Percentiles rank a stretch among this genome's conserved stretches.
These are phyloP conservation scores for Bubo scandiacus DNA, from an alignment of 2,113 vertebrate species.

Conservation along the genomic window DNA sequence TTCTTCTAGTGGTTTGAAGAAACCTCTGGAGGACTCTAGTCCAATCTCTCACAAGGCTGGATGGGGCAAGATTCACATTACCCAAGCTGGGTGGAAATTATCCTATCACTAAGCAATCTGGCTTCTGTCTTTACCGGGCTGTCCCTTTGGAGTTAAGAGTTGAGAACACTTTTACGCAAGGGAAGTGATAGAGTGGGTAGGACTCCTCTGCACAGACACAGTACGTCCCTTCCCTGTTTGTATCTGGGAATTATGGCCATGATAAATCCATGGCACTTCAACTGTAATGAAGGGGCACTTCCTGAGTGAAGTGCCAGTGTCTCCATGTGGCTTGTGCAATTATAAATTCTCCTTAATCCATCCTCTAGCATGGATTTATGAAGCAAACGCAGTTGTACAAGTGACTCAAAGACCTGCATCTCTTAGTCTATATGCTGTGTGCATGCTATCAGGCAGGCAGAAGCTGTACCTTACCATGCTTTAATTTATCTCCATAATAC, in stretches of 20 bases:
- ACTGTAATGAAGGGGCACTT: background rate
- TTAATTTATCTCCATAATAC: background rate
- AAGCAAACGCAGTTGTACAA: background rate
- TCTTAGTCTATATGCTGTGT: background rate
- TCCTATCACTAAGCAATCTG: too few species aligned
- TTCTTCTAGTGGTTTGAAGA: background rate
- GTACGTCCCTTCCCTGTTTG: background rate
- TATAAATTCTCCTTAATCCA: background rate
- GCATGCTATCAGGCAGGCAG: background rate
- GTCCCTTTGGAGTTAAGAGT: background rate
- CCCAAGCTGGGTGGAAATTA: background rate
- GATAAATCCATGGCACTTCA: background rate
- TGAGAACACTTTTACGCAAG: background rate
- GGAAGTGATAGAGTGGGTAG: background rate
- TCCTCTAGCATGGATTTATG: background rate
- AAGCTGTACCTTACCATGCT: background rate
- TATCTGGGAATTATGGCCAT: background rate
- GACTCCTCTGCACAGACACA: background rate
- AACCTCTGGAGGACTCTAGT: background rate
- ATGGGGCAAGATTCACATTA: background rate
- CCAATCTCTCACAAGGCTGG: background rate
- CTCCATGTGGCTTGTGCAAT: background rate
- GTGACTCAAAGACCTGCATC: background rate
- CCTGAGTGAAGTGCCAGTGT: background rate
- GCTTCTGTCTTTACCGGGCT: background rate